These are phyloP conservation scores for Echinarachnius parma DNA, from an alignment of 53 echinoderm and acorn worm species.

Conservation along the genomic window DNA sequence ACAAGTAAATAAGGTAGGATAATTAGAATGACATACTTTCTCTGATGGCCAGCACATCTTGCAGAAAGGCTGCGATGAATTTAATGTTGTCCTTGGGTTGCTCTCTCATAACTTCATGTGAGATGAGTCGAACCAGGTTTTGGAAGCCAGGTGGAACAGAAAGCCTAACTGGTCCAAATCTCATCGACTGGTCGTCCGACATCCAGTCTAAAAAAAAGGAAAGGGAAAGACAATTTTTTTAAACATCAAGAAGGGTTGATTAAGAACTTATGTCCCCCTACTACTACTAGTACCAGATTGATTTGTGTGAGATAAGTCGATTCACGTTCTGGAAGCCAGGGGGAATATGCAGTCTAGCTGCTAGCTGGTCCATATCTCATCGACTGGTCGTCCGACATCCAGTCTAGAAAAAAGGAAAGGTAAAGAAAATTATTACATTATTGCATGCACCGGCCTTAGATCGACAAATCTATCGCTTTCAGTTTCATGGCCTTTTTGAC, in stretches of 20 bases:
- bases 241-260: too few relatives aligned
- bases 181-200: conserved; percentile 51
- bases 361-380: conserved; percentile 80
- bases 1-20: too few relatives aligned
- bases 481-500: too few relatives aligned
- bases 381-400: conserved; percentile 37
- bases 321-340: conserved; percentile 92
- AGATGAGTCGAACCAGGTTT: conserved; percentile 80
- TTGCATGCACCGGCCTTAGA: too few relatives aligned
- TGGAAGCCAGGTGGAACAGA: conserved; percentile 83
- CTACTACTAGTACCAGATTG: too few relatives aligned
- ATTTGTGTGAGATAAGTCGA: conserved; percentile 72
- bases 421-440: too few relatives aligned
- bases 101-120: conserved; percentile 76
- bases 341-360: conserved; percentile 63
- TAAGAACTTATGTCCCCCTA: too few relatives aligned
- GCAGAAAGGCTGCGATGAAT: conserved; percentile 77
- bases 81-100: conserved; percentile 62
- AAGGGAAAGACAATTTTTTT: too few relatives aligned
- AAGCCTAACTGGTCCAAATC: conserved; percentile 68
- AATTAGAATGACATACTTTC: conserved; percentile 87
- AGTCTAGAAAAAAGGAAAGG: too few relatives aligned
- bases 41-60: conserved; percentile 81
- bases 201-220: too few relatives aligned
- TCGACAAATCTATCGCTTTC: too few relatives aligned